Base-by-base conservation (phyloP, 2,113 vertebrate genomes). In the Corydoras maculifer region DNA sequence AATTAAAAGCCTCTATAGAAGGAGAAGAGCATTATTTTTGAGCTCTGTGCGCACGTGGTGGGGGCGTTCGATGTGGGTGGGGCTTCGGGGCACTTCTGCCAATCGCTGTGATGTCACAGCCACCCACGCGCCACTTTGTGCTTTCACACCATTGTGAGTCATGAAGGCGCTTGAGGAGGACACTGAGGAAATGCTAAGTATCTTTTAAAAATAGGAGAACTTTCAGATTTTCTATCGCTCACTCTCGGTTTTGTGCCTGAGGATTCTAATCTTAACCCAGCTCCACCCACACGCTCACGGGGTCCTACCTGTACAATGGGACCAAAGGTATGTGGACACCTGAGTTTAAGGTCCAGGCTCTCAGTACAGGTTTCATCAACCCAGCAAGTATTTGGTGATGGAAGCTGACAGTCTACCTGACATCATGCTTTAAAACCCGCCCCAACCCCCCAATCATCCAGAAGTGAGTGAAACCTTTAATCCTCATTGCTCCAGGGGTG, bases 51-150 rank as follows among this genome's bases (percentile, higher is more conserved):
- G 69, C 70, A 73, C 72, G 66, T 64, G 61, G 73, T 8, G 72
- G 69, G 69, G 77, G 72, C 62, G 75, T 72, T 67, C 50, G 43
- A 62, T 75, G 62, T 75, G 59, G 68, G 76, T 51, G 63, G 61
- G 59, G 74, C 80, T 82, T 81, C 54, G 60, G 76, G 82, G 77
- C 78, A 78, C 83, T 86, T 85, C 82, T 84, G 82, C 84, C 78
- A 85, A 84, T 80, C 80, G 80, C 78, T 80, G 82, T 87, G 88
- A 87, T 86, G 86, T 88, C 88, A 69, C 67, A 87, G 88, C 87
- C 87, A 80, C 87, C 88, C 86, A 89, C 88, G 77, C 76, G 75
- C 66, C 60, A 58, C 75, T 15, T 81, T 84, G 75, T 81, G 85
- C 82, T 86, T 87, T 88, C 83, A 83, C 86, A 84, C 84, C 80